Evolutionary conservation across 1,140 invertebrate species (phyloP).

Genomic region (Drosophila gunungcola): DNA sequence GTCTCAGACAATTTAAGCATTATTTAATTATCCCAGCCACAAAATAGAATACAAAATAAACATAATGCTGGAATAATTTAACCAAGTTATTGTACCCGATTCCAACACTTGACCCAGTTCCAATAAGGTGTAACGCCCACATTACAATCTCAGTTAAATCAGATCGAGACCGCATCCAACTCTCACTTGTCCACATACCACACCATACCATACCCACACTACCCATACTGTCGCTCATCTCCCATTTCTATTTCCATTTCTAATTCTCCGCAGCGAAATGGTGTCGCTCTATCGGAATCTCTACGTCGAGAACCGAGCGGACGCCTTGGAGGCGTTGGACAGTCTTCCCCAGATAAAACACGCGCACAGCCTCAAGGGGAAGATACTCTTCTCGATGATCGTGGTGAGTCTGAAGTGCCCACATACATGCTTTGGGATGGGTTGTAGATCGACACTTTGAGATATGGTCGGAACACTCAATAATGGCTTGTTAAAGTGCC

Average conservation of each 20-base stretch:
- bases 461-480: slow-evolving; percentile 5
- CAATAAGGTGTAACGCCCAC: slow-evolving; percentile 45
- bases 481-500: slow-evolving; percentile 12
- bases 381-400: slow-evolving; percentile 97
- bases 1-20: too few relatives aligned
- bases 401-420: slow-evolving; percentile 90
- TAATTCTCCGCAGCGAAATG: slow-evolving; percentile 86
- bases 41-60: too few relatives aligned
- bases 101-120: slow-evolving; percentile 62
- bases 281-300: slow-evolving; percentile 93
- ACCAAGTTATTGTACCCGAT: not conserved
- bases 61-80: not conserved
- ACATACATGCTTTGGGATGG: not conserved
- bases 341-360: slow-evolving; percentile 90
- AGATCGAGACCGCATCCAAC: slow-evolving; percentile 19
- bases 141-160: slow-evolving; percentile 14
- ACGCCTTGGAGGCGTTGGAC: slow-evolving; percentile 93
- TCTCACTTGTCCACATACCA: slow-evolving; percentile 37
- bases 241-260: slow-evolving; percentile 26
- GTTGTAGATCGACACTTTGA: not conserved
- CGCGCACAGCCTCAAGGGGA: slow-evolving; percentile 94
- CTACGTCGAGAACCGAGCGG: slow-evolving; percentile 93
- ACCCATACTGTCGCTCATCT: slow-evolving; percentile 6
- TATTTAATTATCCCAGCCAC: too few relatives aligned
- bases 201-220: slow-evolving; percentile 3